Evolutionary conservation across 2,888 invertebrate species (phyloP), one percentile per base, ranked within the genome.

Genomic region (Nycteola revayana): DNA sequence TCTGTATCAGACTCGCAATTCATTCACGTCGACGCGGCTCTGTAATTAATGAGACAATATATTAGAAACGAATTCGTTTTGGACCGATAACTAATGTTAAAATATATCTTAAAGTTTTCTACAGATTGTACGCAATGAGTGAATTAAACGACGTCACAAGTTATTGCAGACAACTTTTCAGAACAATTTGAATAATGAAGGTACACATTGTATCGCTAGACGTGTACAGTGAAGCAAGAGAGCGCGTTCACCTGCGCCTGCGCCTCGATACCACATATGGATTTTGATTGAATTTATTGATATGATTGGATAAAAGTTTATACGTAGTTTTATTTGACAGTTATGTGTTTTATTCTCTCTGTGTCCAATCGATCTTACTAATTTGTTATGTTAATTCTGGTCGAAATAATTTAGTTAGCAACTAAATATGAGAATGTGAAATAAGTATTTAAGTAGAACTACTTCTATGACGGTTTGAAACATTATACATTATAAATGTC

Each of bases 11-110:
- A 53, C 63, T 66, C 62, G 67, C 75, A 72, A 76, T 72, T 71
- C 70, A 70, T 72, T 74, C 69, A 60, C 60, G 66, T 72, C 69
- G 68, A 65, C 57, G 58, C 54, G 60, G 60, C 59, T 63, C 66
- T 65, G 60, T 78, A 71, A 78, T 75, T 77, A 79, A 78, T 78
- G 77, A 75, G 66, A 63, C 68, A 61, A 72, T 74, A 76, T 72
- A 75, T 78, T 76, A 72, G 62, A 61, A 69, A 63, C 60, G 58
- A 67, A 75, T 78, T 76, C 72, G 73, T 75, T 75, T 72, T 63
- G 71, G 72, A 64, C 73, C 68, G 65, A 60, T 67, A 63, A 60
- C 57, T 60, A 62, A 60, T 60, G 57, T 56, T 65, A 39, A 57
- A 60, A 62, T 70, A 66, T 67, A 66, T 68, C 60, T 59, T 42